phyloP scores from a whole-genome alignment of 2,888 invertebrate species.

The Eledona agricola region DNA sequence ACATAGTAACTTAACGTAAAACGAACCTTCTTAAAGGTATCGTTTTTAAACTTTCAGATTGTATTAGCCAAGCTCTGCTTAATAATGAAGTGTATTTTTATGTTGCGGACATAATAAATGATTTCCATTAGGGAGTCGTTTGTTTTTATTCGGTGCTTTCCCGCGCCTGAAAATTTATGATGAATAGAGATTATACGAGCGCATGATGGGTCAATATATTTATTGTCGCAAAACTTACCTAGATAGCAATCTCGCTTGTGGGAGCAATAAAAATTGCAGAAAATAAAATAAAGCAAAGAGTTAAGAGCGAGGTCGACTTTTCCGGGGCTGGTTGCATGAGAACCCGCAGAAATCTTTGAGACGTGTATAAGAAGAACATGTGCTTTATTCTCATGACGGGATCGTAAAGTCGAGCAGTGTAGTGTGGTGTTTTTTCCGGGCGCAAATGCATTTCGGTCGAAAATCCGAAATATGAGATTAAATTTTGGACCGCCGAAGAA shows the following conservation, averaged over 20 bases:
- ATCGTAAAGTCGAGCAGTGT: constrained; percentile 38
- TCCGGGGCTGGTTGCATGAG: constrained; percentile 27
- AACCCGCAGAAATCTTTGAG: constrained; percentile 35
- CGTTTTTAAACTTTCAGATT: too few relatives aligned
- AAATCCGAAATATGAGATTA: constrained; percentile 38
- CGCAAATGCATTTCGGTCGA: constrained; percentile 37
- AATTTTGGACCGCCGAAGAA: constrained; percentile 38
- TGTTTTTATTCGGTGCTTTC: too few relatives aligned
- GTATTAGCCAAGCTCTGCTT: too few relatives aligned
- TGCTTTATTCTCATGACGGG: constrained; percentile 41
- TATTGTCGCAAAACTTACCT: constrained; percentile 9
- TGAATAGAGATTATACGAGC: constrained; percentile 12
- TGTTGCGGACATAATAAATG: too few relatives aligned
- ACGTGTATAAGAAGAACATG: constrained; percentile 36
- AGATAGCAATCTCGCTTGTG: constrained; percentile 16
- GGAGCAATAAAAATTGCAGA: constrained; percentile 20
- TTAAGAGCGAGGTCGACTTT: constrained; percentile 35
- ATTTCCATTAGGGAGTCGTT: too few relatives aligned
- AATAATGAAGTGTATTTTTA: too few relatives aligned
- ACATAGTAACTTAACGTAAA: too few relatives aligned
- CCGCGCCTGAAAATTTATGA: too few relatives aligned
- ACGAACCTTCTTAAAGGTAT: too few relatives aligned
- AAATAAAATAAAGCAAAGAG: constrained; percentile 35
- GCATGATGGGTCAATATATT: constrained; percentile 24
- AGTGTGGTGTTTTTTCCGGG: constrained; percentile 23